phyloP scores from a whole-genome alignment of 2,888 invertebrate species.

The Trachelus stipa region DNA sequence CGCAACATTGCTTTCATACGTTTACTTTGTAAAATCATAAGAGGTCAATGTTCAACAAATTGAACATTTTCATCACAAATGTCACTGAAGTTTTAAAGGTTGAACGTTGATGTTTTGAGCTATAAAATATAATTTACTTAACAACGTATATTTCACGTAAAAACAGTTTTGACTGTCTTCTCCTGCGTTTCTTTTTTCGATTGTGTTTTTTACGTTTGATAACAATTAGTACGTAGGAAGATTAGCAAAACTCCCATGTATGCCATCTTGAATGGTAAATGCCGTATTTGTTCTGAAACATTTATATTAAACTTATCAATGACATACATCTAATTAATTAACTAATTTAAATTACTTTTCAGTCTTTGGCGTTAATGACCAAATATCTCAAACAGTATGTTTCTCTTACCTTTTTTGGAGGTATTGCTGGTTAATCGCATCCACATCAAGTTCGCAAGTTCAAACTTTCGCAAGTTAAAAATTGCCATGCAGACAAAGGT shows the following conservation, averaged over 20 bases:
- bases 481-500: slow-evolving; percentile 50
- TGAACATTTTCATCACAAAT: not conserved
- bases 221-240: not conserved
- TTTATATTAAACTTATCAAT: not conserved
- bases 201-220: not conserved
- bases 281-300: slow-evolving; percentile 58
- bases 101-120: not conserved
- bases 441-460: slow-evolving; percentile 42
- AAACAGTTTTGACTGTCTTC: not conserved
- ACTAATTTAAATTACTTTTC: not conserved
- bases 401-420: slow-evolving; percentile 48
- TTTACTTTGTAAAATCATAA: not conserved
- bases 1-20: not conserved
- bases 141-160: not conserved
- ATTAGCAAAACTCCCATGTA: slow-evolving; percentile 43
- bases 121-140: not conserved
- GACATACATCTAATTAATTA: not conserved
- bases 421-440: slow-evolving; percentile 12
- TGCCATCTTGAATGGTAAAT: slow-evolving; percentile 53
- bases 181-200: not conserved
- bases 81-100: not conserved
- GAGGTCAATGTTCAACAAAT: not conserved
- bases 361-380: not conserved
- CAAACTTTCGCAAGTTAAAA: slow-evolving; percentile 48
- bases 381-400: not conserved